Base-by-base conservation (phyloP, 1,140 invertebrate species). In the Belonocnema kinseyi region DNA sequence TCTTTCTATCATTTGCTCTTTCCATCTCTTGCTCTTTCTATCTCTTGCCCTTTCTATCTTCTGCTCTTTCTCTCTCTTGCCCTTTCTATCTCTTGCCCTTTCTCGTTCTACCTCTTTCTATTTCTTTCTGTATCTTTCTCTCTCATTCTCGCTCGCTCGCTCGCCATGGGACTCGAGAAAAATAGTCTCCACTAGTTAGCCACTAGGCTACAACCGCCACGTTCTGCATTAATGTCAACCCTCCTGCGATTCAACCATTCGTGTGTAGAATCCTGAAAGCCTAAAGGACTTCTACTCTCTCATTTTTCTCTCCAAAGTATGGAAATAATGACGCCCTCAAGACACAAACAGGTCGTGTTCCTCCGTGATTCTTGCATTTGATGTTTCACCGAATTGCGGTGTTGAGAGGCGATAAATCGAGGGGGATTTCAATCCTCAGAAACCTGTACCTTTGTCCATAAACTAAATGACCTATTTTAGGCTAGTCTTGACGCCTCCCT, bases 151-250 rank as follows among this genome's bases (percentile, higher is more conserved):
- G 7, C 72, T 12, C 19, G 13, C 40, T 50, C 58, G 12, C 40
- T n/a, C 58, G 72, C 77, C 13, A 66, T 46, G 46, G 50, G 56
- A 51, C 50, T 71, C 52, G 26, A 50, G 52, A 21, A 61, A 75
- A 61, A 56, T 56, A 53, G 50, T 70, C 74, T 17, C 70, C 58
- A 33, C 51, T 71, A 19, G 46, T 52, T 21, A 50, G 17, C 46
- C 52, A 61, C 33, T 52, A 46, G 46, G 66, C 73, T 61, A 66
- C 54, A 58, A 54, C n/a, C 40, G 56, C 71, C 61, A 52, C 70
- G 61, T 71, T 77, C 56, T 72, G 66, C 26, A 16, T 40, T 50
- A 72, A 72, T 51, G 50, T 70, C 53, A 72, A 66, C n/a, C 54
- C 70, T 72, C 51, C 40, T 72, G 14, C 26, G 50, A 77, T 53